phyloP scores from a whole-genome alignment of 2,797 vertebrate species.

The Pygocentrus nattereri region DNA sequence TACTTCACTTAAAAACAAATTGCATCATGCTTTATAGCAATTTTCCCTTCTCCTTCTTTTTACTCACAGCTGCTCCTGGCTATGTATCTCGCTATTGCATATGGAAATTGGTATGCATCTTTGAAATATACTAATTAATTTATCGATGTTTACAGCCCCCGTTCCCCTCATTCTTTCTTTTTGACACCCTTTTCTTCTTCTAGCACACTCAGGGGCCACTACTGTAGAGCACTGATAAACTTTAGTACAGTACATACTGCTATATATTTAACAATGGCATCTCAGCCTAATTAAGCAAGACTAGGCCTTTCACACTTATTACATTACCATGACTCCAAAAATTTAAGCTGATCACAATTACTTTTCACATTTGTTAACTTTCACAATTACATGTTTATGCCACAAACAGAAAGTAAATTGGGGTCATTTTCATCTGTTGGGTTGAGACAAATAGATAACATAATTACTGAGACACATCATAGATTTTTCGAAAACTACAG shows the following conservation, averaged over 20 bases:
- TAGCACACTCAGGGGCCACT: not conserved
- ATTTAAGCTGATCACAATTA: too few species aligned
- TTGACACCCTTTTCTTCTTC: not conserved
- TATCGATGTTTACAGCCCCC: constrained; percentile 38
- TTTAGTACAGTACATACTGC: not conserved
- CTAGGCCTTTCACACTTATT: too few species aligned
- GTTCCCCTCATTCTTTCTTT: not conserved
- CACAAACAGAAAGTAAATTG: too few species aligned
- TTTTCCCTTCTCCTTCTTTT: constrained; percentile 47
- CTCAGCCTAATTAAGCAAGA: not conserved
- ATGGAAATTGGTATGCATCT: constrained; percentile 31
- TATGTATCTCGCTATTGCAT: constrained; percentile 30
- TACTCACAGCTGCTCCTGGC: constrained; percentile 28
- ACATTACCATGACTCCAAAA: too few species aligned
- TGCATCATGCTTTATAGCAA: constrained; percentile 41
- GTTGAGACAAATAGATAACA: too few species aligned
- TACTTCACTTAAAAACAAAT: constrained; percentile 53
- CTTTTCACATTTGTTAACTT: too few species aligned
- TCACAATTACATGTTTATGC: too few species aligned
- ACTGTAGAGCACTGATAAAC: not conserved
- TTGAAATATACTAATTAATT: constrained; percentile 48
- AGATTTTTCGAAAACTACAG: too few species aligned
- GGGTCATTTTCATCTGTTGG: too few species aligned
- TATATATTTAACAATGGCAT: not conserved
- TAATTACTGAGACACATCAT: too few species aligned